Conservation (phyloP, 2,888 invertebrate genomes). For the Lithophane leautieri region DNA sequence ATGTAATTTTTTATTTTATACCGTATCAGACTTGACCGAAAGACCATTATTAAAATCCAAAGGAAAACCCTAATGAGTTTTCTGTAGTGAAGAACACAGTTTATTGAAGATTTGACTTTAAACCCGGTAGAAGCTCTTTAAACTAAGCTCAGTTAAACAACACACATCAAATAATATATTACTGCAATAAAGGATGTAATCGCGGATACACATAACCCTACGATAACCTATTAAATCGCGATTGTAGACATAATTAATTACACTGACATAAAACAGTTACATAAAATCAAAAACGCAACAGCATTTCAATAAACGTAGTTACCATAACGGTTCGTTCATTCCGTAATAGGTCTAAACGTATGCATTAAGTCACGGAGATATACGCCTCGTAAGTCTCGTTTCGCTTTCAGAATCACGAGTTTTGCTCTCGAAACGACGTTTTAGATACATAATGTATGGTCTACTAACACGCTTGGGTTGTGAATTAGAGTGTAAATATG, state of each 20-base stretch:
- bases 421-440: slow-evolving; percentile 83
- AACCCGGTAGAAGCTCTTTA: neutral
- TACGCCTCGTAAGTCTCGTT: slow-evolving; percentile 71
- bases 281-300: slow-evolving; percentile 66
- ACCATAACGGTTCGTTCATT: slow-evolving; percentile 65
- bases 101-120: neutral
- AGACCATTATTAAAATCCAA: neutral
- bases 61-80: neutral
- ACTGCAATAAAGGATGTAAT: slow-evolving; percentile 38
- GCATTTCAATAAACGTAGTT: slow-evolving; percentile 64
- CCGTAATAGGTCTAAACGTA: slow-evolving; percentile 68
- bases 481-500: slow-evolving; percentile 68
- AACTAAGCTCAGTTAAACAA: neutral
- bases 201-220: slow-evolving; percentile 38
- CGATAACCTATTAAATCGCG: slow-evolving; percentile 47
- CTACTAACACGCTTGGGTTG: slow-evolving; percentile 62
- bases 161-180: slow-evolving; percentile 22
- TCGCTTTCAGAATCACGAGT: slow-evolving; percentile 87
- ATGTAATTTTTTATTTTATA: neutral
- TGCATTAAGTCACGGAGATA: slow-evolving; percentile 68
- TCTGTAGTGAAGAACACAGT: neutral
- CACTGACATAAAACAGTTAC: slow-evolving; percentile 50
- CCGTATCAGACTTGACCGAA: neutral
- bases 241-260: slow-evolving; percentile 59
- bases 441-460: slow-evolving; percentile 64